Conservation (phyloP, 2,797 vertebrate species). For the Neostethus bicornis region DNA sequence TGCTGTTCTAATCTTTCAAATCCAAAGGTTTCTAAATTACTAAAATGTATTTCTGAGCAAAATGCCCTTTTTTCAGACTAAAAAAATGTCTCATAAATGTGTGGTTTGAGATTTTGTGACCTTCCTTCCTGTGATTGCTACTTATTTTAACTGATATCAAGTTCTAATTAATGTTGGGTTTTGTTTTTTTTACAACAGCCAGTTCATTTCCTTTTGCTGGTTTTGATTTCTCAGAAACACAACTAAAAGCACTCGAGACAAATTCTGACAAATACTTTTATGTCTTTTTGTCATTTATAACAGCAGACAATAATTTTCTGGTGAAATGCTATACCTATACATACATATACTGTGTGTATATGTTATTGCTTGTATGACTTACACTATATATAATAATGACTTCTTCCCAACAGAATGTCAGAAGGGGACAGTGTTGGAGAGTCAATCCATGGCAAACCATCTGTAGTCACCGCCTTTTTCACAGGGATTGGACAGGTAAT, state of each 20-base stretch:
- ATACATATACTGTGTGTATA: no score
- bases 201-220: not conserved
- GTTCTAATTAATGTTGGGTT: no score
- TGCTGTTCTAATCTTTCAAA: not conserved
- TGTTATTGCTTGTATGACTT: no score
- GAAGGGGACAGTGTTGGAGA: slow-evolving; percentile 98
- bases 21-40: not conserved
- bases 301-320: no score
- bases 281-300: no score
- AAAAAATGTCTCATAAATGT: not conserved
- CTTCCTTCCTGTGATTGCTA: not conserved
- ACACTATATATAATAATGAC: no score
- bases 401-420: slow-evolving; percentile 89
- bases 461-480: slow-evolving; percentile 90
- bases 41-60: not conserved
- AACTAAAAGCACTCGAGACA: not conserved
- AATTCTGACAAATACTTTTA: no score
- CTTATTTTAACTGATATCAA: not conserved
- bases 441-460: slow-evolving; percentile 95
- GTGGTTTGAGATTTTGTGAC: not conserved
- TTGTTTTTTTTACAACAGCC: not conserved
- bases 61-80: not conserved
- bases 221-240: not conserved
- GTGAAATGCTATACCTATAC: no score
- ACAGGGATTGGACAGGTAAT: slow-evolving; percentile 93